Evolutionary conservation across 1,140 invertebrate species (phyloP).

Genomic region (Leptopilina clavipes): DNA sequence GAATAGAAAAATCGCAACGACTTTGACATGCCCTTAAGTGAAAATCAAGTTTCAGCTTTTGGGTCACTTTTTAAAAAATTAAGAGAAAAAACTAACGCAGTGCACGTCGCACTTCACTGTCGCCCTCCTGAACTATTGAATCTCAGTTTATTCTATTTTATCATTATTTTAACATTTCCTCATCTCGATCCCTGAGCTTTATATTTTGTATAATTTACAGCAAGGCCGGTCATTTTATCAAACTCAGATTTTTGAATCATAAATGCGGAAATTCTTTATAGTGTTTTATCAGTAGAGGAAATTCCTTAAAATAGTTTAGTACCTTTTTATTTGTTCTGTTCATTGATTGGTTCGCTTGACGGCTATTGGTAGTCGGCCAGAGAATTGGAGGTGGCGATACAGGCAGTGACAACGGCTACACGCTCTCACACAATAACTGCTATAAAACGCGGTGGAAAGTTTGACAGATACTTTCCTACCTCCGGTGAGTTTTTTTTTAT

Average conservation of each 20-base stretch:
- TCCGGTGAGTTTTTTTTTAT: slow-evolving; percentile 81
- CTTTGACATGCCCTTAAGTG: too few relatives aligned
- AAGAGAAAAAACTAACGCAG: slow-evolving; percentile 19
- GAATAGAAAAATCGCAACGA: too few relatives aligned
- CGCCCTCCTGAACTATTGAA: slow-evolving; percentile 35
- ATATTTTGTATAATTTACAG: slow-evolving; percentile 27
- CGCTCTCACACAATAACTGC: slow-evolving; percentile 83
- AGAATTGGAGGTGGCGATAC: slow-evolving; percentile 80
- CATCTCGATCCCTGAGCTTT: slow-evolving; percentile 11
- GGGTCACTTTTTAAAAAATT: too few relatives aligned
- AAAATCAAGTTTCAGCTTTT: too few relatives aligned
- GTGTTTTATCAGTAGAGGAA: slow-evolving; percentile 44
- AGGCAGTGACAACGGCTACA: slow-evolving; percentile 80
- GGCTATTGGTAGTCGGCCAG: slow-evolving; percentile 72
- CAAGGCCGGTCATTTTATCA: slow-evolving; percentile 16
- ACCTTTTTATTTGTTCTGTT: slow-evolving; percentile 67
- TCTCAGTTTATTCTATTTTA: neutral
- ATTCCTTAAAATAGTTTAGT: slow-evolving; percentile 65
- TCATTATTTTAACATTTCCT: slow-evolving; percentile 37
- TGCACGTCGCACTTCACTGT: slow-evolving; percentile 22
- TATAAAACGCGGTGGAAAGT: slow-evolving; percentile 83
- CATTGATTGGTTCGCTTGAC: slow-evolving; percentile 74
- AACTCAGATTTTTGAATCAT: slow-evolving; percentile 39
- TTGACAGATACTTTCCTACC: slow-evolving; percentile 86
- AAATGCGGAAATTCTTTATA: slow-evolving; percentile 15